These are phyloP conservation scores for Plutella xylostella DNA, from an alignment of 2,888 invertebrate species.

Conservation along the genomic window DNA sequence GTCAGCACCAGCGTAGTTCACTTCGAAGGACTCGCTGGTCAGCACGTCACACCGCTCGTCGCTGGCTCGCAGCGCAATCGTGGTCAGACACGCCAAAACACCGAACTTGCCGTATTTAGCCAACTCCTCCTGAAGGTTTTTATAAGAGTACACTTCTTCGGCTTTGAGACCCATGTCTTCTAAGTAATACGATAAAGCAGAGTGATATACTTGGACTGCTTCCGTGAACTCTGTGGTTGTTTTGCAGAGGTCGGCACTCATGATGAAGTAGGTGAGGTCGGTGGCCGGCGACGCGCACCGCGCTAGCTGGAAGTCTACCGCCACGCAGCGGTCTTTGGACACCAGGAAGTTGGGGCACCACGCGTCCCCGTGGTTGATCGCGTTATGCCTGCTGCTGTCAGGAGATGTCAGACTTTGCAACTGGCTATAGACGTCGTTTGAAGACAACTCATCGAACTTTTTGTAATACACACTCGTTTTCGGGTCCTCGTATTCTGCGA, in stretches of 20 bases:
- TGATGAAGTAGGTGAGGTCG: conserved; percentile 30
- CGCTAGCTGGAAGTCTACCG: conserved; percentile 37
- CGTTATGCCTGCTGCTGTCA: conserved; percentile 23
- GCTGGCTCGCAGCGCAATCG: conserved; percentile 30
- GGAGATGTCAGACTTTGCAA: conserved; percentile 22
- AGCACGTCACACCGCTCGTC: conserved; percentile 28
- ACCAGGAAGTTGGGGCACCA: conserved; percentile 39
- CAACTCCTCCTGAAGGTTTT: conserved; percentile 29
- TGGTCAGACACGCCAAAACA: conserved; percentile 27
- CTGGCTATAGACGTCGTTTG: conserved; percentile 29
- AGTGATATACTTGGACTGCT: conserved; percentile 31
- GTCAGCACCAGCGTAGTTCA: conserved; percentile 22
- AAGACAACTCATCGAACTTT: conserved; percentile 27
- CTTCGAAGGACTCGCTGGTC: conserved; percentile 19
- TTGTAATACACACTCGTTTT: conserved; percentile 29
- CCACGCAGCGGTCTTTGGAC: conserved; percentile 26
- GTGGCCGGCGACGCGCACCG: conserved; percentile 33
- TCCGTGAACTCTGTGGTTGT: conserved; percentile 27
- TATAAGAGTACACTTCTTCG: conserved; percentile 24
- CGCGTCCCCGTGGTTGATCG: conserved; percentile 38
- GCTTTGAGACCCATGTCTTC: conserved; percentile 31
- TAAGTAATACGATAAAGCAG: conserved; percentile 27
- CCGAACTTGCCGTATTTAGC: conserved; percentile 33
- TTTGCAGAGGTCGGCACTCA: conserved; percentile 24
- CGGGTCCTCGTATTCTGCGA: conserved; percentile 28